Evolutionary conservation across 2,888 invertebrate species (phyloP).

Genomic region (Altica lythri): DNA sequence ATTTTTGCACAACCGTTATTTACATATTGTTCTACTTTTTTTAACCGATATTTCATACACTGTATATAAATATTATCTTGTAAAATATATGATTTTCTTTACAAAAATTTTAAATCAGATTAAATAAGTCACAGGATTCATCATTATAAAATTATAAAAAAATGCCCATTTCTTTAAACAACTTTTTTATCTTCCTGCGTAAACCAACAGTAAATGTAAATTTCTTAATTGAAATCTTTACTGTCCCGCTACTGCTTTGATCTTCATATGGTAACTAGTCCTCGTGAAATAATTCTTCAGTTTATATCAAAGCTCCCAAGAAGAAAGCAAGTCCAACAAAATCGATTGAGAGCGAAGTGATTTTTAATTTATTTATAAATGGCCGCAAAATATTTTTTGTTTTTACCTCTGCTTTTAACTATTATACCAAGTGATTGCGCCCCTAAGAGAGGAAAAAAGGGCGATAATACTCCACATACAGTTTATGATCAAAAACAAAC

Average conservation of each 20-base stretch:
- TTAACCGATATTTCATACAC: no score
- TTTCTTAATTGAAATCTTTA: background rate
- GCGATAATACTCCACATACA: constrained; percentile 36
- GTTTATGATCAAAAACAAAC: constrained; percentile 75
- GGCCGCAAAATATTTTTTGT: constrained; percentile 19
- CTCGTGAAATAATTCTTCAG: constrained; percentile 31
- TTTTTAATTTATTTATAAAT: constrained; percentile 19
- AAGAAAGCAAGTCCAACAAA: constrained; percentile 20
- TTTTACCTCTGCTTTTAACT: constrained; percentile 16
- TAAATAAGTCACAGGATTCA: no score
- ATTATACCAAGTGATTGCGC: constrained; percentile 27
- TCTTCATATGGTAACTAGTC: constrained; percentile 18
- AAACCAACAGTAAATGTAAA: no score
- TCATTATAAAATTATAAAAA: no score
- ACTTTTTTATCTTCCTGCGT: no score
- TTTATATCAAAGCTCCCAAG: constrained; percentile 30
- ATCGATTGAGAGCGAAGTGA: constrained; percentile 8
- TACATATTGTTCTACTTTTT: no score
- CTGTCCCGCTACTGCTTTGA: constrained; percentile 27
- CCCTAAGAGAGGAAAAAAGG: constrained; percentile 36
- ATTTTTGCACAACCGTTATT: no score
- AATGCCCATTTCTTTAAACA: no score
- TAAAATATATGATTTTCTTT: no score
- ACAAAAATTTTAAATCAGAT: no score
- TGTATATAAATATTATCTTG: no score